Percentiles rank a stretch among this genome's conserved stretches.
These are phyloP conservation scores for Acronicta aceris DNA, from an alignment of 2,888 invertebrate genomes.

Conservation along the genomic window DNA sequence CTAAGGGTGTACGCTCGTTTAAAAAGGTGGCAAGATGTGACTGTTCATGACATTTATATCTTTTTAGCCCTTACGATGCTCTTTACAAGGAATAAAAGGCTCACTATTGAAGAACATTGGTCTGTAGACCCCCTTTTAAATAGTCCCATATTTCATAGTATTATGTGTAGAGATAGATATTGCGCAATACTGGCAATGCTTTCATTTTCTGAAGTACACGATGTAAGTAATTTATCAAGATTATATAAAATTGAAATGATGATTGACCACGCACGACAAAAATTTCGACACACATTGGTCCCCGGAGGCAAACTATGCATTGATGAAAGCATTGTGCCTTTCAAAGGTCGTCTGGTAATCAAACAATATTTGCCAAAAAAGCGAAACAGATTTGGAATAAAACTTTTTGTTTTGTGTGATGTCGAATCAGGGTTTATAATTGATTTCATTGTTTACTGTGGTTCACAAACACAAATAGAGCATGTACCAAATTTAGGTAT, in stretches of 20 bases:
- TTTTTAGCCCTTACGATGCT: slow-evolving; percentile 46
- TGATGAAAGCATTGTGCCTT: slow-evolving; percentile 55
- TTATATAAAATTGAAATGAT: slow-evolving; percentile 36
- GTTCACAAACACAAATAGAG: slow-evolving; percentile 41
- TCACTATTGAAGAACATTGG: slow-evolving; percentile 50
- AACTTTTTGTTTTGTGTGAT: slow-evolving; percentile 53
- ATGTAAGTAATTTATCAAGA: slow-evolving; percentile 24
- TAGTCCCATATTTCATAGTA: slow-evolving; percentile 30
- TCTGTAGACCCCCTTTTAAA: slow-evolving; percentile 34
- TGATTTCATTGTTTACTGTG: slow-evolving; percentile 54
- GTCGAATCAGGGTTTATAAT: slow-evolving; percentile 46
- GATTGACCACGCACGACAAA: slow-evolving; percentile 44
- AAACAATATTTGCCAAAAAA: slow-evolving; percentile 55
- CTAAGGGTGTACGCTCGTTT: slow-evolving; percentile 35
- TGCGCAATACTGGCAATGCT: slow-evolving; percentile 34
- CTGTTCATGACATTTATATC: slow-evolving; percentile 38
- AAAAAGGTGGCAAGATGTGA: slow-evolving; percentile 36
- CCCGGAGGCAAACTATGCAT: slow-evolving; percentile 47
- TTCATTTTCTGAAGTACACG: slow-evolving; percentile 33
- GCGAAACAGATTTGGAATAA: slow-evolving; percentile 49
- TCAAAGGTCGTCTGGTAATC: slow-evolving; percentile 46
- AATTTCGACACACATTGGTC: slow-evolving; percentile 36
- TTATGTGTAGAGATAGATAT: slow-evolving; percentile 30
- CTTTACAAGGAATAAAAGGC: slow-evolving; percentile 42
- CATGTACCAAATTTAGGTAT: slow-evolving; percentile 33